Percentiles rank a stretch among this genome's conserved stretches.
phyloP scores from a whole-genome alignment of 2,113 vertebrate species.

The Mola mola region DNA sequence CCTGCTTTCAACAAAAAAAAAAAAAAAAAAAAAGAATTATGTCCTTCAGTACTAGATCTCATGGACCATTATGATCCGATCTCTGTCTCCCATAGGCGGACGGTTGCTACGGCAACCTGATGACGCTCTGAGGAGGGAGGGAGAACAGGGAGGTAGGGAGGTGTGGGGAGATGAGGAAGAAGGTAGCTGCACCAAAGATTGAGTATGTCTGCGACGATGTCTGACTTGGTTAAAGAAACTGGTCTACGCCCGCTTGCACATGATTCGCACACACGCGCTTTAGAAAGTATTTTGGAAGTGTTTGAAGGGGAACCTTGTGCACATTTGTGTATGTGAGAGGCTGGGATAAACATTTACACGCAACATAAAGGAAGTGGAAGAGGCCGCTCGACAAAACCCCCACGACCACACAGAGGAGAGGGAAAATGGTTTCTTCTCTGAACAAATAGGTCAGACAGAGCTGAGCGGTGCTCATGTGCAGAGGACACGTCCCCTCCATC shows the following conservation, averaged over 20 bases:
- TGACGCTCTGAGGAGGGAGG: constrained; percentile 75
- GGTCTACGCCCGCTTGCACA: too few relatives aligned
- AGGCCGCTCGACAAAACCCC: not conserved
- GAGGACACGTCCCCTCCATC: constrained; percentile 45
- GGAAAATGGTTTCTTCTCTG: too few relatives aligned
- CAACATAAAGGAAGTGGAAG: not conserved
- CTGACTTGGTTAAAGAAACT: constrained; percentile 24
- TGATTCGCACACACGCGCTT: too few relatives aligned
- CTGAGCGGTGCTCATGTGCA: constrained; percentile 26
- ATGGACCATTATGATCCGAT: constrained; percentile 76
- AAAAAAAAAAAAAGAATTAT: constrained; percentile 25
- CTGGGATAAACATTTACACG: not conserved
- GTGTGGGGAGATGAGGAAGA: constrained; percentile 55
- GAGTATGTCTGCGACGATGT: constrained; percentile 10
- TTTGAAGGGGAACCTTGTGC: not conserved
- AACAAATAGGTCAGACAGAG: constrained; percentile 14
- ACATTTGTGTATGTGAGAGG: not conserved
- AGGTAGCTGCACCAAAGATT: constrained; percentile 62
- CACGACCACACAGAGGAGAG: not conserved
- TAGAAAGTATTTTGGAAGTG: not conserved
- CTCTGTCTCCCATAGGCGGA: constrained; percentile 76
- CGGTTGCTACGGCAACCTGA: constrained; percentile 76
- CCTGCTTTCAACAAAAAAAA: constrained; percentile 54
- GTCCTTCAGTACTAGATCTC: constrained; percentile 76
- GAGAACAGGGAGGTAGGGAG: constrained; percentile 47